These are phyloP conservation scores for Drosophila paracracens DNA, from an alignment of 2,888 invertebrate species.

Conservation along the genomic window DNA sequence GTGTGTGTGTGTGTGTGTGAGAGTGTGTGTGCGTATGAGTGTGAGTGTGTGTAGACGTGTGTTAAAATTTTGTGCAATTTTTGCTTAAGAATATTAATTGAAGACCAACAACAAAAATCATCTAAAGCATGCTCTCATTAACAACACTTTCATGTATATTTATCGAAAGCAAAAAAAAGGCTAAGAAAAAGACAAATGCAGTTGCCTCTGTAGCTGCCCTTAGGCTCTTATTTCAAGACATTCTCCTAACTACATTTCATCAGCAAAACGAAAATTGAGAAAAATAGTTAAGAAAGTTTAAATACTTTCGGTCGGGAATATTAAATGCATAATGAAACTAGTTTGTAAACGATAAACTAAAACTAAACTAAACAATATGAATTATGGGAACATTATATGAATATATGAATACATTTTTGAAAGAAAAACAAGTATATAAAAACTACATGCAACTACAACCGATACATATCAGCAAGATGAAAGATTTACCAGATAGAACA, in stretches of 20 bases:
- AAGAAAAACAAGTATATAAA: slow-evolving; percentile 41
- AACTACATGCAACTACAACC: slow-evolving; percentile 68
- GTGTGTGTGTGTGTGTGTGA: slow-evolving; percentile 3
- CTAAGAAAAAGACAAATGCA: slow-evolving; percentile 26
- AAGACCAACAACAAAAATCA: slow-evolving; percentile 9
- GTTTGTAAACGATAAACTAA: slow-evolving; percentile 56
- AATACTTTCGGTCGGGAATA: slow-evolving; percentile 44
- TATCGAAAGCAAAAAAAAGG: slow-evolving; percentile 9
- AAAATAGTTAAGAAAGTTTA: slow-evolving; percentile 35
- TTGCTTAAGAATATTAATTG: slow-evolving; percentile 10
- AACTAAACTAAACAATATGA: slow-evolving; percentile 82
- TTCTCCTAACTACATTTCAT: slow-evolving; percentile 56
- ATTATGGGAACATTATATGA: slow-evolving; percentile 84
- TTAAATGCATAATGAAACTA: slow-evolving; percentile 56
- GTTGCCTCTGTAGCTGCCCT: slow-evolving; percentile 32
- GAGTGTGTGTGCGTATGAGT: background rate
- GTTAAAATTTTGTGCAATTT: slow-evolving; percentile 10
- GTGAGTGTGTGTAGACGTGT: background rate
- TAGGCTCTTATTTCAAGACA: slow-evolving; percentile 52
- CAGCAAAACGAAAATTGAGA: slow-evolving; percentile 32
- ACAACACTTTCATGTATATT: slow-evolving; percentile 13
- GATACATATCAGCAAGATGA: slow-evolving; percentile 77
- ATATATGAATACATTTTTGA: slow-evolving; percentile 69
- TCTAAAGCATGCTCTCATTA: slow-evolving; percentile 26
- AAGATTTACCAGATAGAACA: slow-evolving; percentile 70